phyloP scores from a whole-genome alignment of 2,797 vertebrate species.

The Margarornis squamiger region DNA sequence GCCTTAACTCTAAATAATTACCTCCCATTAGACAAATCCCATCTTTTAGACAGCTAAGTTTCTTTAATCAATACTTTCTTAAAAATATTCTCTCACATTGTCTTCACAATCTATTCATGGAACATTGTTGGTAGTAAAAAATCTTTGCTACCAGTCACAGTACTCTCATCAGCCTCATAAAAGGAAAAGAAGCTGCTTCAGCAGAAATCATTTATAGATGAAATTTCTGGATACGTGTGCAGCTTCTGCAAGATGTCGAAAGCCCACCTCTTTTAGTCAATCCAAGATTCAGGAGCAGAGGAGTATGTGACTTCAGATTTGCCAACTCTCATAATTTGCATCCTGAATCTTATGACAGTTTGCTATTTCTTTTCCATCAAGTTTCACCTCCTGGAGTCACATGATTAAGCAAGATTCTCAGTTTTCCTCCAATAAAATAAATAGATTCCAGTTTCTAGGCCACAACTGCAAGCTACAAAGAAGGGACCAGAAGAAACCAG shows the following conservation, averaged over 20 bases:
- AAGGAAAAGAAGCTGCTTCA: constrained; percentile 52
- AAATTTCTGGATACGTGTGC: not conserved
- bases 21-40: not conserved
- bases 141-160: constrained; percentile 21
- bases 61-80: not conserved
- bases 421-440: constrained; percentile 24
- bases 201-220: constrained; percentile 40
- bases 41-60: not conserved
- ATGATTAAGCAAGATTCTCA: not conserved
- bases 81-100: not conserved
- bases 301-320: not conserved
- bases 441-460: constrained; percentile 9
- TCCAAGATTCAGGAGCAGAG: not conserved
- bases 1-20: not conserved
- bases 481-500: not conserved
- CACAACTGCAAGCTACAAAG: not conserved
- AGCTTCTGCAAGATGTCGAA: constrained; percentile 15
- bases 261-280: not conserved
- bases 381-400: not conserved
- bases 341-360: not conserved
- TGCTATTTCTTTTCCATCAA: constrained; percentile 1
- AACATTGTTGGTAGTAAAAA: not conserved
- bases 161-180: constrained; percentile 37
- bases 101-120: not conserved
- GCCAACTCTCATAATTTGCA: constrained; percentile 12